Base-by-base conservation (phyloP, 2,888 invertebrate species). In the Chaetogeoica ovagalla region DNA sequence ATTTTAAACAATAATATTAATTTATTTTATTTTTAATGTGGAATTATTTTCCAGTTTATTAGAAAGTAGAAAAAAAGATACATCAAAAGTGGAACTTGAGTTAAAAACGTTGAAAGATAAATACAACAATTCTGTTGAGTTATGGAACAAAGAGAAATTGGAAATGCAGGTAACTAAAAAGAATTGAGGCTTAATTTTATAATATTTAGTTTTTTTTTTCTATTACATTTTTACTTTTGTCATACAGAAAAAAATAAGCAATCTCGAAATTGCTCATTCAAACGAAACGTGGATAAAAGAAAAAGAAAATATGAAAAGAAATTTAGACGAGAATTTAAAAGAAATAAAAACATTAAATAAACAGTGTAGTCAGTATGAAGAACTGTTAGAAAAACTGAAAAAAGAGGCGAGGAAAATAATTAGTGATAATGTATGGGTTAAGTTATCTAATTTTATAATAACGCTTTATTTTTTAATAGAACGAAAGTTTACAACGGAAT, bases 401-500 rank as follows among this genome's bases (percentile, higher is more conserved):
- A 91, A 89, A 86, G 91, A 91, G 82, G 89, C 89, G 84, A 85
- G 85, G 82, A 76, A 70, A 23, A 55, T 48, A 30, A 23, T 17
- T 23, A 19, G 21, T 57, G 2, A 75, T 57, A 9, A 48, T 48
- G 48, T 48, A 48, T 48, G 11, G 13, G 13, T 17, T 37, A n/a
- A 68, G 15, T 30, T 21, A 57, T 48, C 17, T 30, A 5, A 30
- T 68, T 66, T 74, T 59, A 19, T 57, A 70, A 52, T 59, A 57
- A 43, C 4, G 4, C 30, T 43, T 62, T 72, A 66, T 66, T 15
- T 57, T 48, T 83, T 84, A 84, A 43, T 84, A 92, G 90, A 91
- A 93, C 85, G 96, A 96, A 83, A 95, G 94, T 85, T 87, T 93
- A 3, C 90, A 90, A 83, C 89, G 91, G 84, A 94, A 94, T 85